Conservation (phyloP, 1,140 invertebrate genomes). For the Cataglyphis hispanica region DNA sequence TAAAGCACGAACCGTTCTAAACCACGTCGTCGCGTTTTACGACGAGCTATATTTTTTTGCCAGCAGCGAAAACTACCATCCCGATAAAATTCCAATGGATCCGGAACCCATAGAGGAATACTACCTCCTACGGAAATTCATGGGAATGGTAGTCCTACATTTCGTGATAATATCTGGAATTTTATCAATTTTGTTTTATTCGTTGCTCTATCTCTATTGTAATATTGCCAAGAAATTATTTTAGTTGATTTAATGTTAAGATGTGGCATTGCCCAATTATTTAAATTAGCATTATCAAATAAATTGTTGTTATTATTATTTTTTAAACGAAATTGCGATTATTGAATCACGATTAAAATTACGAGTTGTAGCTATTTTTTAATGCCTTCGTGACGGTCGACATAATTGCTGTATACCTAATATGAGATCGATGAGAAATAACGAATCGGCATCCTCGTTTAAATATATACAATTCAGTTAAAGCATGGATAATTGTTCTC, state of each 20-base stretch:
- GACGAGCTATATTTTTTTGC: background rate
- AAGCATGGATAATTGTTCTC: constrained; percentile 20
- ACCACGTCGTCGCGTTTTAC: constrained; percentile 14
- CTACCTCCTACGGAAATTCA: background rate
- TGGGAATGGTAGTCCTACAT: background rate
- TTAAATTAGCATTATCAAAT: constrained; percentile 8
- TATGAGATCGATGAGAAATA: constrained; percentile 21
- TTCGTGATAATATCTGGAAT: background rate
- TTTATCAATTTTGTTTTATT: background rate
- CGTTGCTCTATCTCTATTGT: background rate
- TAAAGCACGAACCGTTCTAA: background rate
- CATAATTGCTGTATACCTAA: background rate
- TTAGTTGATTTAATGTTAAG: background rate
- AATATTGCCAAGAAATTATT: background rate
- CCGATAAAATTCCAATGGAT: constrained; percentile 2
- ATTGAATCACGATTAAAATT: constrained; percentile 30
- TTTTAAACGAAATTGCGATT: background rate
- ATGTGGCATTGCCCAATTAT: background rate
- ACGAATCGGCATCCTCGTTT: constrained; percentile 15
- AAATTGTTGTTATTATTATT: constrained; percentile 5
- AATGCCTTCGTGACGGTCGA: background rate
- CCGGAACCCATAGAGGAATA: background rate
- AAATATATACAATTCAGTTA: constrained; percentile 10
- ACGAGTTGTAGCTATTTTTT: constrained; percentile 9
- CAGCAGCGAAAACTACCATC: background rate